Conservation (phyloP, 2,888 invertebrate species). For the Leptura quadrifasciata region DNA sequence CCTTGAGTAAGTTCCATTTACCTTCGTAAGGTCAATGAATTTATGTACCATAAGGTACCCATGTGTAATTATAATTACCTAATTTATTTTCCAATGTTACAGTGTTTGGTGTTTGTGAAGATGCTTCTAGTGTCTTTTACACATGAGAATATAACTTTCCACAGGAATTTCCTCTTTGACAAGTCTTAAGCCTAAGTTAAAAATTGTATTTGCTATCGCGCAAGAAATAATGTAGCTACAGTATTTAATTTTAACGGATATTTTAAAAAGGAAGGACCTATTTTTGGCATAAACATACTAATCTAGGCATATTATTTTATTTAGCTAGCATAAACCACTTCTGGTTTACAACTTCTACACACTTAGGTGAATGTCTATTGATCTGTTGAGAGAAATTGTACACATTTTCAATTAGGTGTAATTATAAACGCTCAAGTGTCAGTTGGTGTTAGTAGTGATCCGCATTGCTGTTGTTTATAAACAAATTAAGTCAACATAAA, state of each 20-base stretch:
- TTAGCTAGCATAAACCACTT: neutral
- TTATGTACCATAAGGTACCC: neutral
- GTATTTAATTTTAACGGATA: too few species aligned
- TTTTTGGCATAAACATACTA: too few species aligned
- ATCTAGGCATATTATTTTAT: too few species aligned
- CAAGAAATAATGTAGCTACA: too few species aligned
- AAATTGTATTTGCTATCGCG: too few species aligned
- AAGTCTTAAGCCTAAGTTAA: too few species aligned
- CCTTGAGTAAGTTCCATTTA: conserved; percentile 20
- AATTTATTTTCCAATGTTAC: neutral
- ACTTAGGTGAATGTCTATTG: neutral
- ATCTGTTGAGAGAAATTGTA: neutral
- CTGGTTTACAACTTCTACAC: neutral
- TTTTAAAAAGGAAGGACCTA: too few species aligned
- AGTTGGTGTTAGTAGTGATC: neutral
- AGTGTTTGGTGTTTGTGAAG: too few species aligned
- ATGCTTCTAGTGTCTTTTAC: neutral
- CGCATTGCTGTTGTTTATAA: conserved; percentile 15
- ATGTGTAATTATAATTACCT: neutral
- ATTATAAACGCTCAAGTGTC: neutral
- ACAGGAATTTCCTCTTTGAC: too few species aligned
- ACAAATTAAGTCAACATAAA: conserved; percentile 9
- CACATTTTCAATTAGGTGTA: neutral
- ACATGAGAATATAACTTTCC: neutral
- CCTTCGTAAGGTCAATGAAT: neutral